phyloP scores from a whole-genome alignment of 2,113 vertebrate species.

The Phodopus roborovskii region DNA sequence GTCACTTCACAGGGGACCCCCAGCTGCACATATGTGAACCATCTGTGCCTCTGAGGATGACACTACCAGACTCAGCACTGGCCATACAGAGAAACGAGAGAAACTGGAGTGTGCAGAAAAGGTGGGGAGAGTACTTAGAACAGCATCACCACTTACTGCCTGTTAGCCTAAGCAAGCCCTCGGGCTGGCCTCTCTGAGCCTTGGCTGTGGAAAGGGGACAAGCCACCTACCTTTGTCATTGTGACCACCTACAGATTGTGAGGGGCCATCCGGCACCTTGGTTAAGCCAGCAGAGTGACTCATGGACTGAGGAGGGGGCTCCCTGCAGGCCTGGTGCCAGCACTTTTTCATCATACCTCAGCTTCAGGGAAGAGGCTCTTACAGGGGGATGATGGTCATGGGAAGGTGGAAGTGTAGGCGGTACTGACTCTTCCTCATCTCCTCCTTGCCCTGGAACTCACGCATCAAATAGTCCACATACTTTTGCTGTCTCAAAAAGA shows the following conservation, averaged over 20 bases:
- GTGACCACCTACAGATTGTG: background rate
- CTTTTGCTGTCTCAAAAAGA: slow-evolving; percentile 59
- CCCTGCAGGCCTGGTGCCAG: background rate
- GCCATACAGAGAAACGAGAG: background rate
- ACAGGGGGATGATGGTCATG: slow-evolving; percentile 58
- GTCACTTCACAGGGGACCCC: background rate
- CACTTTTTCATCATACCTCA: background rate
- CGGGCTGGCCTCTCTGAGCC: background rate
- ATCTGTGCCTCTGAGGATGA: background rate
- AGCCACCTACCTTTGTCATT: background rate
- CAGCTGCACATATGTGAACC: background rate
- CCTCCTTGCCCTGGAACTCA: slow-evolving; percentile 70
- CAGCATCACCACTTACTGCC: too few species aligned
- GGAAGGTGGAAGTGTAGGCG: slow-evolving; percentile 68
- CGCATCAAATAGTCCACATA: slow-evolving; percentile 70
- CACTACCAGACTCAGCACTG: background rate
- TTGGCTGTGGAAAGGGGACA: slow-evolving; percentile 41
- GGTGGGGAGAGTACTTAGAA: background rate
- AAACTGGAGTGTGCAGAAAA: background rate
- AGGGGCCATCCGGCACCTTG: background rate
- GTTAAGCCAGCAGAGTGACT: background rate
- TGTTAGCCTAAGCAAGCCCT: background rate
- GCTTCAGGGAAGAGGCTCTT: slow-evolving; percentile 42
- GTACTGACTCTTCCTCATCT: slow-evolving; percentile 66
- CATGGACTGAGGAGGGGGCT: background rate